A percentile compares a stretch with the other conserved stretches of the same genome.
These are phyloP conservation scores for Rosalia funebris DNA, from an alignment of 2,888 invertebrate species.

Conservation along the genomic window DNA sequence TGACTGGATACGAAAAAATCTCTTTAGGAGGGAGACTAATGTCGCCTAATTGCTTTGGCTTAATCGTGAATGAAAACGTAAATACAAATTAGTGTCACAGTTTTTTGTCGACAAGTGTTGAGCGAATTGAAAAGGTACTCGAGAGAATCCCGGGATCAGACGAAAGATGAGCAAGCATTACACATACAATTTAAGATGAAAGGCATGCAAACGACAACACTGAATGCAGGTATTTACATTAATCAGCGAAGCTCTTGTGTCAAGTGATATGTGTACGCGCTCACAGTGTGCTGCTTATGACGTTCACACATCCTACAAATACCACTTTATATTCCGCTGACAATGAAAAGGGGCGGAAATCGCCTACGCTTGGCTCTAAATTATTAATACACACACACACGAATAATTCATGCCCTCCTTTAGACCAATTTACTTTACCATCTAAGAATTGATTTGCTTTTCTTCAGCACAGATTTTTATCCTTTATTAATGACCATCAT, in stretches of 20 bases:
- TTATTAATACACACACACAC: constrained; percentile 44
- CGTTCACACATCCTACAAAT: constrained; percentile 43
- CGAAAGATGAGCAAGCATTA: constrained; percentile 44
- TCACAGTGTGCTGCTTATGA: constrained; percentile 39
- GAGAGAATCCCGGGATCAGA: constrained; percentile 32
- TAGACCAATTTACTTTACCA: constrained; percentile 40
- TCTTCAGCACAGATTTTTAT: constrained; percentile 24
- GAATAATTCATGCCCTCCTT: constrained; percentile 44
- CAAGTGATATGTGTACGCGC: constrained; percentile 40
- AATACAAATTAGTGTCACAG: constrained; percentile 28
- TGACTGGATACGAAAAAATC: constrained; percentile 16
- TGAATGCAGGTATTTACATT: constrained; percentile 52
- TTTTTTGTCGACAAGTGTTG: constrained; percentile 24
- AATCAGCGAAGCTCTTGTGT: constrained; percentile 42
- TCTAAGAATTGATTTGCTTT: constrained; percentile 25
- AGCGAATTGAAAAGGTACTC: constrained; percentile 34
- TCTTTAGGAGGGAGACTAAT: constrained; percentile 21
- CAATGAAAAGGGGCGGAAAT: constrained; percentile 33
- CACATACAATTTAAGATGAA: constrained; percentile 48
- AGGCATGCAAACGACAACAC: constrained; percentile 52
- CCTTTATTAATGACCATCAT: constrained; percentile 26
- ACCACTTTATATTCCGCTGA: constrained; percentile 34
- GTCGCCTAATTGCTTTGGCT: constrained; percentile 22
- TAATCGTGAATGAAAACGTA: constrained; percentile 25
- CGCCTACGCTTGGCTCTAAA: constrained; percentile 31